These are phyloP conservation scores for Chromobotia macracanthus DNA, from an alignment of 2,797 vertebrate genomes.

Conservation along the genomic window DNA sequence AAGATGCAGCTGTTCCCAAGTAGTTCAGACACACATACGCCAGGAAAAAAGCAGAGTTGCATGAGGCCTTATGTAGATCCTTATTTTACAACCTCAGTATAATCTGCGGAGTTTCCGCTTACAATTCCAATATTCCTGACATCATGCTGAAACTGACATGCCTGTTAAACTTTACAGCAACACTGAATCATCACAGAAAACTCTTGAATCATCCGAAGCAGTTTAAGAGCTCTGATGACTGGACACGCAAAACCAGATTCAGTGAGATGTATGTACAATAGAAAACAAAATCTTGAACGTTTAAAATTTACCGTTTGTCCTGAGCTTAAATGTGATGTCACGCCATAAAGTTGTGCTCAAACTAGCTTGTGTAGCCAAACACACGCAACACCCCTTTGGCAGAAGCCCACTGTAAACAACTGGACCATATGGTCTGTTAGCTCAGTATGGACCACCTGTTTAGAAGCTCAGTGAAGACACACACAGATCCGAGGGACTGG, in stretches of 20 bases:
- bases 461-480: constrained; percentile 42
- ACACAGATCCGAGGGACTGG: constrained; percentile 28
- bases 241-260: not conserved
- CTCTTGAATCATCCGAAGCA: not conserved
- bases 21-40: not conserved
- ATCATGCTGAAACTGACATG: not conserved
- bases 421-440: constrained; percentile 51
- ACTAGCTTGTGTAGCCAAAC: constrained; percentile 36
- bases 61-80: not conserved
- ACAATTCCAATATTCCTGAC: not conserved
- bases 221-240: not conserved
- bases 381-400: constrained; percentile 49
- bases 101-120: not conserved
- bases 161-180: not conserved
- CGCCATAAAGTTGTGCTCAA: constrained; percentile 28
- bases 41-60: constrained; percentile 11
- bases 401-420: constrained; percentile 50
- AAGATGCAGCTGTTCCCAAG: constrained; percentile 42
- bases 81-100: constrained; percentile 24
- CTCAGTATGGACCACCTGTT: constrained; percentile 60
- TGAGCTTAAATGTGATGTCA: not conserved
- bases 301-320: not conserved
- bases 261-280: not conserved
- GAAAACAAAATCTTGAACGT: not conserved
- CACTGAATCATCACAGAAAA: not conserved